Evolutionary conservation across 1,140 invertebrate genomes (phyloP), one percentile per base, ranked within the genome.

Genomic region (Physella acuta): DNA sequence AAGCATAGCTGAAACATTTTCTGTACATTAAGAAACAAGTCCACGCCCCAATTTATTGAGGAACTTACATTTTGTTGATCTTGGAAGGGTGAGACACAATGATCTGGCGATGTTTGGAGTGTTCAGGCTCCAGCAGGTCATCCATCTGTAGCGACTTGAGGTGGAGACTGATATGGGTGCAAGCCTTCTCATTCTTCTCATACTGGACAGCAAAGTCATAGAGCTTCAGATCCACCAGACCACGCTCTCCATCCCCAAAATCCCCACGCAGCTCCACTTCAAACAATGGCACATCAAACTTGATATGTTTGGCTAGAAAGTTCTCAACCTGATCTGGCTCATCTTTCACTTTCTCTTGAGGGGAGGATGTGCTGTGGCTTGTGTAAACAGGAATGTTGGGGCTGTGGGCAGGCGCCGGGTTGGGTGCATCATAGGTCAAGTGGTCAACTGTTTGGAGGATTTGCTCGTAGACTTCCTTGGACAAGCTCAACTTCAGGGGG

Each of bases 391-490:
- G n/a, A n/a, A n/a, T n/a, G n/a, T n/a, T n/a, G n/a, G n/a, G n/a
- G n/a, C n/a, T n/a, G n/a, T n/a, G n/a, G n/a, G n/a, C n/a, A n/a
- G n/a, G n/a, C n/a, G n/a, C n/a, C n/a, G n/a, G n/a, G n/a, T n/a
- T n/a, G n/a, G n/a, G n/a, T 49, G 75, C 73, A 55, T 72, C 74
- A 56, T 78, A 79, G 0, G 82, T 81, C n/a, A 86, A 51, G 59
- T 85, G 84, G 69, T 86, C 81, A 52, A 81, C 39, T 1, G 86
- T 93, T 71, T 95, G 92, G 52, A 95, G 84, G 33, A 97, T 85
- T 82, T 96, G 93, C 81, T 94, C 92, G 81, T 96, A 97, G 77
- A 96, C 94, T 30, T 89, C 88, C 36, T 93, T 90, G 17, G 91
- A 91, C 11, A 96, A 85, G 0, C 93, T 93, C 17, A 97, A 88